Conservation (phyloP, 2,113 vertebrate species). For the Rhinoptilus africanus region DNA sequence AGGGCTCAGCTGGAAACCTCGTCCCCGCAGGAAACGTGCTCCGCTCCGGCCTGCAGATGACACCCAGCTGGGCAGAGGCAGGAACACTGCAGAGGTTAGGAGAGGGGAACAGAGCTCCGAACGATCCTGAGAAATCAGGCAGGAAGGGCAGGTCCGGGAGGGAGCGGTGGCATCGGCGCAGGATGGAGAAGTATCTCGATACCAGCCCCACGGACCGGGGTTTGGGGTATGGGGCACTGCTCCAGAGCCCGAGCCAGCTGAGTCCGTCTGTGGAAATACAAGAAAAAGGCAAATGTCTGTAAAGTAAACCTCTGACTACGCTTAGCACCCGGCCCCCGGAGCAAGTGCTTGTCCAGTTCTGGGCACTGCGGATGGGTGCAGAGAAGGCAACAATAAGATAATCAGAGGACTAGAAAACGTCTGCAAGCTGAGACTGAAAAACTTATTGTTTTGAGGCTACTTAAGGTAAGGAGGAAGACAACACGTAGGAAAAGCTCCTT, state of each 20-base stretch:
- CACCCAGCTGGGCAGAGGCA: background rate
- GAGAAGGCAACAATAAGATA: background rate
- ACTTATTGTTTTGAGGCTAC: background rate
- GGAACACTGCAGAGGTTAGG: background rate
- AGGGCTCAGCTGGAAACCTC: background rate
- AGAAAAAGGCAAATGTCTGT: background rate
- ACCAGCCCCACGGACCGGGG: rapidly evolving
- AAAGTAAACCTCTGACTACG: background rate
- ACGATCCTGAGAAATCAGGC: background rate
- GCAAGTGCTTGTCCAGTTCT: background rate
- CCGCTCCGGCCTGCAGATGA: background rate
- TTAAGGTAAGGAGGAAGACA: background rate
- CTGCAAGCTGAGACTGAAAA: background rate
- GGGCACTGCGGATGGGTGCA: rapidly evolving
- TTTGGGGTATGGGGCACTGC: background rate
- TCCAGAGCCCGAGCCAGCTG: background rate
- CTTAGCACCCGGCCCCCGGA: background rate
- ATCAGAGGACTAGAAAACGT: background rate
- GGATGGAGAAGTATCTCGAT: background rate
- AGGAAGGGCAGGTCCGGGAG: background rate
- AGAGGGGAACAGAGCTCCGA: background rate
- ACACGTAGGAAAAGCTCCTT: background rate
- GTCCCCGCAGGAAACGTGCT: rapidly evolving
- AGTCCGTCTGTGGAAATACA: background rate
- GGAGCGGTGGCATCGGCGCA: rapidly evolving